Percentiles rank a stretch among this genome's conserved stretches.
Conservation (phyloP, 30 jellyfish, hydroid and myxozoan genomes). For the Morbakka virulenta region DNA sequence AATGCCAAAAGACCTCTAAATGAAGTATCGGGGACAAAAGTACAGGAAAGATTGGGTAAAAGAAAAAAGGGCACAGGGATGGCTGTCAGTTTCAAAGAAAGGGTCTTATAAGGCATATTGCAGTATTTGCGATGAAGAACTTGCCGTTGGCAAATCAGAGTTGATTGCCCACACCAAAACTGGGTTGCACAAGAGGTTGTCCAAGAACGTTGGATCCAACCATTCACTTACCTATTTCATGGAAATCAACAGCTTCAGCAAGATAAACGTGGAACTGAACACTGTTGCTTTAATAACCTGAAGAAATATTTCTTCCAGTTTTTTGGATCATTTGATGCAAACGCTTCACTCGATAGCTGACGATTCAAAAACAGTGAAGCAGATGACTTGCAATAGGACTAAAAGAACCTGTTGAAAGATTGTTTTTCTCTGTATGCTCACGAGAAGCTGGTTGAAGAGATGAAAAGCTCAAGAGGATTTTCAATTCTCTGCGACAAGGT, state of each 20-base stretch:
- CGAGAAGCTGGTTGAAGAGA: slow-evolving; percentile 1
- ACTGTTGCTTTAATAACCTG: slow-evolving; percentile 39
- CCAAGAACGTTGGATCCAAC: slow-evolving; percentile 1
- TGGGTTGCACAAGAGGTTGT: background rate
- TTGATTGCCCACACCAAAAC: slow-evolving; percentile 19
- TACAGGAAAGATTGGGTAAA: slow-evolving; percentile 47
- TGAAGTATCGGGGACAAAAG: slow-evolving; percentile 20
- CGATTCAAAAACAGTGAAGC: slow-evolving; percentile 2
- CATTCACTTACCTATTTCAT: background rate
- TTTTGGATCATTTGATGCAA: slow-evolving; percentile 15
- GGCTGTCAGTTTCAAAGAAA: slow-evolving; percentile 16
- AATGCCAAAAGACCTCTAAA: too few relatives aligned
- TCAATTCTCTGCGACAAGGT: slow-evolving; percentile 51
- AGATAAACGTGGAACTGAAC: slow-evolving; percentile 29
- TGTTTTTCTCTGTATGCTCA: slow-evolving; percentile 29
- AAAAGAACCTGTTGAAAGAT: slow-evolving; percentile 23
- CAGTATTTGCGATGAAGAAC: slow-evolving; percentile 7
- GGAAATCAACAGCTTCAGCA: background rate
- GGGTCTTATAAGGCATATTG: slow-evolving; percentile 18
- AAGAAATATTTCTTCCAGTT: slow-evolving; percentile 10
- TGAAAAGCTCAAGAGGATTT: slow-evolving; percentile 23
- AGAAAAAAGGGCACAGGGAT: slow-evolving; percentile 32
- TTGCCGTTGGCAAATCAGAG: slow-evolving; percentile 31
- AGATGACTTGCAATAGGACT: slow-evolving; percentile 18
- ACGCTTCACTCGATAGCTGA: slow-evolving; percentile 13